Base-by-base conservation (phyloP, 2,888 invertebrate genomes). In the Drosophila kokeensis region DNA sequence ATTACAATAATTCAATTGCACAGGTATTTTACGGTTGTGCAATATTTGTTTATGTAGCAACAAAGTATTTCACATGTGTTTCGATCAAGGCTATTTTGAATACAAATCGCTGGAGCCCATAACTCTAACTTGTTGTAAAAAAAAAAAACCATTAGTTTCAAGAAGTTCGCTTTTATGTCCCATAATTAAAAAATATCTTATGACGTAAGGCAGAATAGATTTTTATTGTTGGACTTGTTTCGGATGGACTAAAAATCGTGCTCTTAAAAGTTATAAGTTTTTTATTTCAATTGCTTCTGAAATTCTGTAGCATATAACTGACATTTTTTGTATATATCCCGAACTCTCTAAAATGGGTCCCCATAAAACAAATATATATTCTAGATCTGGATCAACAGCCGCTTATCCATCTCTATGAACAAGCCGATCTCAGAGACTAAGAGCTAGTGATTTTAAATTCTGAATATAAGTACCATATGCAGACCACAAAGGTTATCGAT, bases 391-490 rank as follows among this genome's bases (percentile, higher is more conserved):
- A 2, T 18, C 7, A 38, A 8, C 38, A 36, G 2, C 2, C 36
- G 15, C 5, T 34, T 2, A 18, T 11, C 5, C 2, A 40, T 40
- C 38, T 2, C 18, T 10, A 10, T 40, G 18, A 18, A 1, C 18
- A n/a, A 2, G 10, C 10, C 40, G 6, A 0, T 42, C 42, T 3
- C 42, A 13, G 6, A 6, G 5, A 4, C n/a, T 42, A 2, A 6
- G 5, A n/a, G 40, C n/a, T n/a, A n/a, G 5, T 0, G 10, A n/a
- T 5, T 38, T 18, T 0, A 1, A 10, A 40, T n/a, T n/a, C 2
- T 11, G 2, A 21, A 42, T 21, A n/a, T 2, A 42, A 11, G 0
- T n/a, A 2, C n/a, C 10, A 40, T 11, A 42, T 24, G 24, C 24
- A 24, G 24, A 24, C 2, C 24, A 24, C 24, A 24, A 24, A 24